Evolutionary conservation across 2,113 vertebrate species (phyloP).

Genomic region (Motacilla tschutschensis): DNA sequence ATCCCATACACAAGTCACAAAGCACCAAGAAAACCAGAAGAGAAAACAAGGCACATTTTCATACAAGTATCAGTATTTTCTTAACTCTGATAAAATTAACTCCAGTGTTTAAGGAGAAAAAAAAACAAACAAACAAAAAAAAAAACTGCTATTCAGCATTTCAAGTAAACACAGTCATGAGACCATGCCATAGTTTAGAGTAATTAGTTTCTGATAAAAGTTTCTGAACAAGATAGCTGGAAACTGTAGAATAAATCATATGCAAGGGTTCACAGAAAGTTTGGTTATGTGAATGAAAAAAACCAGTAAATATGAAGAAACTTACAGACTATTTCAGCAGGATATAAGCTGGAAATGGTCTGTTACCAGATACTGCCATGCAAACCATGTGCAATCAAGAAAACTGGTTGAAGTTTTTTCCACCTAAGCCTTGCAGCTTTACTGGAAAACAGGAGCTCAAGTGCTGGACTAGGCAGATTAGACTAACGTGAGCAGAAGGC

Average conservation of each 20-base stretch:
- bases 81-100: neutral
- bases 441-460: neutral
- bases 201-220: neutral
- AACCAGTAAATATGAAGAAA: neutral
- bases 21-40: neutral
- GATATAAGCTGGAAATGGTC: neutral
- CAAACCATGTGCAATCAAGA: neutral
- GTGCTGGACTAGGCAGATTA: neutral
- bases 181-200: neutral
- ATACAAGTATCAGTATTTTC: neutral
- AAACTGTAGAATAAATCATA: neutral
- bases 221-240: neutral
- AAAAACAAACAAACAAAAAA: neutral
- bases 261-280: neutral
- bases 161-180: neutral
- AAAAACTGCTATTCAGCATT: neutral
- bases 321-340: neutral
- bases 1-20: neutral
- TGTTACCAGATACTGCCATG: neutral
- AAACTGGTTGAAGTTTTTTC: neutral
- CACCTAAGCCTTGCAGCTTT: neutral
- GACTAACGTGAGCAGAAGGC: neutral
- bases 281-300: neutral
- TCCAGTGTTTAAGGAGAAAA: fast-evolving
- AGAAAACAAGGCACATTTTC: neutral